phyloP scores from a whole-genome alignment of 2,797 vertebrate species.

The Gallinago nigripennis region DNA sequence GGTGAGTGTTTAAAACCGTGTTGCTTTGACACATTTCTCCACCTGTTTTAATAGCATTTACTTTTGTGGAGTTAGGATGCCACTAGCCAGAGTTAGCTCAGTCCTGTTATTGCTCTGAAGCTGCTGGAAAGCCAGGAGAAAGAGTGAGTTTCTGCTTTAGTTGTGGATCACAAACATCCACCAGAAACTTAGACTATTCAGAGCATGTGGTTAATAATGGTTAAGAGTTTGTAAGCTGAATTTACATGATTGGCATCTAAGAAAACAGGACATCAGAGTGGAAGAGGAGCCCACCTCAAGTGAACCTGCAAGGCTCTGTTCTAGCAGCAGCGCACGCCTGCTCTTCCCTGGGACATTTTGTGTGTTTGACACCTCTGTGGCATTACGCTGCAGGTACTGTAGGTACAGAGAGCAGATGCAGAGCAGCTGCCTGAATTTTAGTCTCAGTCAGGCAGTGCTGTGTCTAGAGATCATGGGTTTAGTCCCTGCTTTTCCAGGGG shows the following conservation, averaged over 20 bases:
- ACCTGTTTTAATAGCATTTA: not conserved
- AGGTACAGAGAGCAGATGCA: not conserved
- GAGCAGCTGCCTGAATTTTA: not conserved
- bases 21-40: not conserved
- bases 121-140: not conserved
- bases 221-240: not conserved
- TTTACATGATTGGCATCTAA: not conserved
- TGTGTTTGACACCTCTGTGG: not conserved
- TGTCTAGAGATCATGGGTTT: not conserved
- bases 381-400: not conserved
- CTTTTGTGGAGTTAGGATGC: not conserved
- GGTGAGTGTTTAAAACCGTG: not conserved
- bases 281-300: not conserved
- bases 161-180: not conserved
- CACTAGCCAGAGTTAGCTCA: not conserved
- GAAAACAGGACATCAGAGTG: not conserved
- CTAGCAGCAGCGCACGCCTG: not conserved
- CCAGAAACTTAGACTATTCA: not conserved
- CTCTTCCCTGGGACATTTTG: not conserved
- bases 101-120: not conserved
- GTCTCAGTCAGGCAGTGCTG: not conserved
- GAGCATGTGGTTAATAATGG: not conserved
- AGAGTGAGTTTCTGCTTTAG: not conserved
- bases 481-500: not conserved
- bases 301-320: not conserved